A percentile compares a stretch with the other conserved stretches of the same genome.
Conservation (phyloP, 92 coral and sea anemone species). For the Scolanthus callimorphus region DNA sequence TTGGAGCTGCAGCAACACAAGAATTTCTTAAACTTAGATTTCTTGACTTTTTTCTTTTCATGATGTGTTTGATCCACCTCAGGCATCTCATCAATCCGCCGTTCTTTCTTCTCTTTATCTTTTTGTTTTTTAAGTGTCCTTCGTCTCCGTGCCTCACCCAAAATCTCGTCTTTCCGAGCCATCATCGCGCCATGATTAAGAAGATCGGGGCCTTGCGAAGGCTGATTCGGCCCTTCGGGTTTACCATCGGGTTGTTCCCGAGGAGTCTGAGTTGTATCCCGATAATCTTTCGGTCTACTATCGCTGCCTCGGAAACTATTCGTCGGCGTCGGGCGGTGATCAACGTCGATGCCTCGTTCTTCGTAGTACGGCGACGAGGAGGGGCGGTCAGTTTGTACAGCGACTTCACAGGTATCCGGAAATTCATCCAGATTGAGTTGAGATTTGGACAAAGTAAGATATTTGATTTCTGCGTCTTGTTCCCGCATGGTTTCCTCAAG, state of each 20-base stretch:
- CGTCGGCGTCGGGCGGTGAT: background rate
- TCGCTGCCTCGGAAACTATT: conserved; percentile 9
- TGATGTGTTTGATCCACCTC: conserved; percentile 31
- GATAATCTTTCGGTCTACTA: background rate
- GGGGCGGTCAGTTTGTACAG: conserved; percentile 62
- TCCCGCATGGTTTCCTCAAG: conserved; percentile 83
- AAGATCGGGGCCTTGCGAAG: conserved; percentile 68
- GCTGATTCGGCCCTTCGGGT: conserved; percentile 25
- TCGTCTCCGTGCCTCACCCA: conserved; percentile 77
- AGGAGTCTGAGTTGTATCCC: background rate
- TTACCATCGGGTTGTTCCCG: conserved; percentile 19
- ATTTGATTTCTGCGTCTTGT: conserved; percentile 90
- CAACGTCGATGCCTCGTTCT: conserved; percentile 72
- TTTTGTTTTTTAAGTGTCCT: conserved; percentile 70
- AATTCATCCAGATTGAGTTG: conserved; percentile 19
- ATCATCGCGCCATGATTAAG: conserved; percentile 48
- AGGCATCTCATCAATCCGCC: conserved; percentile 26
- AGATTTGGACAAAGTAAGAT: conserved; percentile 44
- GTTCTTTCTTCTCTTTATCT: conserved; percentile 25
- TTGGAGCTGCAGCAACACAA: conserved; percentile 56
- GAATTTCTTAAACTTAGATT: conserved; percentile 24
- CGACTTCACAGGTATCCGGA: conserved; percentile 31
- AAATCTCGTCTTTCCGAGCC: conserved; percentile 60
- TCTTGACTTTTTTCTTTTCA: conserved; percentile 11
- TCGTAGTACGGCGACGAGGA: conserved; percentile 22